These are phyloP conservation scores for Raja brachyura DNA, from an alignment of 2,113 vertebrate genomes.

Conservation along the genomic window DNA sequence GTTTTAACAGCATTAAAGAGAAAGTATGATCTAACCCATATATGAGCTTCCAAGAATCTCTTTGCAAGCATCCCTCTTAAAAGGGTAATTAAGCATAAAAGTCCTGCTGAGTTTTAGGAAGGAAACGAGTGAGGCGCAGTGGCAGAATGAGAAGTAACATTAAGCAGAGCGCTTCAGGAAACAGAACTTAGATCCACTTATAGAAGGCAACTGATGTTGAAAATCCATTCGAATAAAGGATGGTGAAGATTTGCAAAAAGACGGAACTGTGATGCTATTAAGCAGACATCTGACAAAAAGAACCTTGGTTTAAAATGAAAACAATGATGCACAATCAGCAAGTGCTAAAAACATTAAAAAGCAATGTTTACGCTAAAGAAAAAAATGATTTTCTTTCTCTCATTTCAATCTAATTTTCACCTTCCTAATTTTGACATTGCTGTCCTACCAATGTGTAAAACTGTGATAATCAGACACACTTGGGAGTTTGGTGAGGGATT, in stretches of 20 bases:
- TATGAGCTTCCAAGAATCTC: background rate
- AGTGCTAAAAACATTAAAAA: background rate
- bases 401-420: background rate
- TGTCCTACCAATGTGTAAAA: too few relatives aligned
- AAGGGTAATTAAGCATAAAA: background rate
- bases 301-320: background rate
- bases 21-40: background rate
- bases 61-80: background rate
- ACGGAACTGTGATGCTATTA: background rate
- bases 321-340: background rate
- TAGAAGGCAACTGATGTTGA: background rate
- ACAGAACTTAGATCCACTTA: background rate
- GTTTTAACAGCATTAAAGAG: background rate
- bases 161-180: background rate
- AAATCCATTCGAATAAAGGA: background rate
- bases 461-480: too few relatives aligned
- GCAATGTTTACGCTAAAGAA: background rate
- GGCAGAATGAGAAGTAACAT: background rate
- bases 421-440: background rate
- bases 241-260: background rate
- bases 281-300: background rate
- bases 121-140: background rate
- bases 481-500: too few relatives aligned
- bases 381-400: background rate
- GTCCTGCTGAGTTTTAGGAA: background rate